Conservation (phyloP, 2,888 invertebrate species). For the Polydrusus tereticollis region DNA sequence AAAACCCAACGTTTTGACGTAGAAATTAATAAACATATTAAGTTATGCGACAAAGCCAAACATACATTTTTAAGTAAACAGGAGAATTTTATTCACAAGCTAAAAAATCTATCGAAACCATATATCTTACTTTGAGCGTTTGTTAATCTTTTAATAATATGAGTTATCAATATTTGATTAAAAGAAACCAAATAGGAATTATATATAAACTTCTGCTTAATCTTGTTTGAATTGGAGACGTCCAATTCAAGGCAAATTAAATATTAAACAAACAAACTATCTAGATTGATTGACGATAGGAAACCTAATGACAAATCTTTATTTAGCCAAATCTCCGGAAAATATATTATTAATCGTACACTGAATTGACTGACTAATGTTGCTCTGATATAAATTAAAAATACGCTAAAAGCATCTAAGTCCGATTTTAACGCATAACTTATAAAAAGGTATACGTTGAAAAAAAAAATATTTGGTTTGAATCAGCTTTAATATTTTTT, state of each 20-base stretch:
- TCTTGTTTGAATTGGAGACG: slow-evolving; percentile 6
- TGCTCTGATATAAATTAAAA: too few relatives aligned
- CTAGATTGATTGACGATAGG: slow-evolving; percentile 14
- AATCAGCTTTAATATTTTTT: too few relatives aligned
- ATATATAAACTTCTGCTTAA: slow-evolving; percentile 2
- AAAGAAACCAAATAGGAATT: slow-evolving; percentile 6
- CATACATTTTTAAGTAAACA: neutral
- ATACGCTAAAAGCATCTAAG: too few relatives aligned
- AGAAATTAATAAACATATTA: too few relatives aligned
- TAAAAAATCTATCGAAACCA: neutral
- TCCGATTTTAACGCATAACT: too few relatives aligned
- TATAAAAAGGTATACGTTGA: too few relatives aligned
- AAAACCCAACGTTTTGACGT: too few relatives aligned
- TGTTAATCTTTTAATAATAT: slow-evolving; percentile 16
- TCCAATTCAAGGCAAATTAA: slow-evolving; percentile 18
- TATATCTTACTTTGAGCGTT: neutral
- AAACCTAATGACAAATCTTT: neutral
- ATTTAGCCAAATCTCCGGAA: neutral
- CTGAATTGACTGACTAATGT: too few relatives aligned
- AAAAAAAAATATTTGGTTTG: too few relatives aligned
- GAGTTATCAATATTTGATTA: neutral
- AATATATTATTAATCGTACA: neutral
- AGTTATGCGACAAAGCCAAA: neutral
- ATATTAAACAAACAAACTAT: slow-evolving; percentile 4
- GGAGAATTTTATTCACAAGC: neutral